Conservation (phyloP, 2,797 vertebrate genomes). For the Acestrorhynchus altus region DNA sequence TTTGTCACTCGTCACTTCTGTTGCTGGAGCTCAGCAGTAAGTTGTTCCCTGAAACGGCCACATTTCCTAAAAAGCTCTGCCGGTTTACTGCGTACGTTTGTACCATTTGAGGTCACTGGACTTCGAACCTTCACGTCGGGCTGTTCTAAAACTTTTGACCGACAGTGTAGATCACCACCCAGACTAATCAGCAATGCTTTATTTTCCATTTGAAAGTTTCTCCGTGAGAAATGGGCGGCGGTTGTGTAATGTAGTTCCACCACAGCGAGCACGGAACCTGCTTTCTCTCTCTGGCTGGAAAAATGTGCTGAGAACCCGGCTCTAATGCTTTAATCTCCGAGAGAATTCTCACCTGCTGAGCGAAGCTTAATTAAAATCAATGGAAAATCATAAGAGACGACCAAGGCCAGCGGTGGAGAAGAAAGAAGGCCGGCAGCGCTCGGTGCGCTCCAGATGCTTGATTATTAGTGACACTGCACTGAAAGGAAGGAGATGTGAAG, state of each 20-base stretch:
- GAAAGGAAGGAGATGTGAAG: constrained; percentile 6
- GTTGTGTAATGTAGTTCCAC: constrained; percentile 74
- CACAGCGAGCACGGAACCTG: constrained; percentile 59
- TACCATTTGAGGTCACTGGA: too few species aligned
- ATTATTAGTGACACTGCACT: constrained; percentile 51
- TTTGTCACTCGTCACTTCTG: too few species aligned
- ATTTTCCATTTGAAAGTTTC: not conserved
- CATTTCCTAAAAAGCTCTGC: too few species aligned
- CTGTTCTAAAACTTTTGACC: too few species aligned
- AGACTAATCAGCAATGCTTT: not conserved
- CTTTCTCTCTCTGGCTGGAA: constrained; percentile 80
- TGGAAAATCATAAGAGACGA: constrained; percentile 83
- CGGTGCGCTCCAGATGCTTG: constrained; percentile 58
- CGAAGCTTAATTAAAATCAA: constrained; percentile 86
- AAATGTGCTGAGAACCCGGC: constrained; percentile 83
- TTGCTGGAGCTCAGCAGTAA: too few species aligned
- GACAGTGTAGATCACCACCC: not conserved
- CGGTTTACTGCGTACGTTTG: too few species aligned
- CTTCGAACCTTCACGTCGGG: too few species aligned
- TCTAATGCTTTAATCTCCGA: constrained; percentile 83
- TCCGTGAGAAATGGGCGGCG: not conserved
- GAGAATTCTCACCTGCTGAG: constrained; percentile 85
- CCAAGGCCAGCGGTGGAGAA: constrained; percentile 67
- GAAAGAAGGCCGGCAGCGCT: constrained; percentile 63
- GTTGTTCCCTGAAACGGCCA: too few species aligned